Base-by-base conservation (phyloP, 1,140 invertebrate species). In the Zaprionus gabonicus region DNA sequence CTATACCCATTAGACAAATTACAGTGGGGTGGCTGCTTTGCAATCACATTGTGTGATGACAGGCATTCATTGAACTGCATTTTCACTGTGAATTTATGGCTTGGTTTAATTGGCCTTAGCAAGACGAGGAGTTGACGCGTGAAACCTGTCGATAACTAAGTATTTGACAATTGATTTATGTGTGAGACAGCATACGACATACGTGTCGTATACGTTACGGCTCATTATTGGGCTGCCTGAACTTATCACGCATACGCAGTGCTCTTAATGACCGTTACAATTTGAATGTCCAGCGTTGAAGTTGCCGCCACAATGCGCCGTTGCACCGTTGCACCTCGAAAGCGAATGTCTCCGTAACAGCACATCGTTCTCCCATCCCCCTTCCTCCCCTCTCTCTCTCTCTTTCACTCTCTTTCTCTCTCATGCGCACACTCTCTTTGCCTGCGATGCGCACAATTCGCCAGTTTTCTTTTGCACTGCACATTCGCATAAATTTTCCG, bases 401-500 rank as follows among this genome's bases (percentile, higher is more conserved):
- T 31, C 44, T 57, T 20, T 20, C 20, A 20, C 20, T 20, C 20
- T 20, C 20, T 20, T n/a, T n/a, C 46, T 59, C 57, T 34, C 23
- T 23, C 23, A 1, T 23, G 23, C 23, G 23, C 17, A 7, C 17
- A n/a, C 20, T 58, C 10, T 59, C 20, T 28, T 17, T 41, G 25
- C 31, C 15, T 53, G 41, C 70, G 56, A 55, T 53, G 49, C 46
- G 63, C 62, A 38, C 70, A 71, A 71, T 71, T 70, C 67, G 56
- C 68, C 44, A 49, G 49, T 67, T 78, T 69, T 74, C 76, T 74
- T 86, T 70, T 36, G 68, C 55, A 28, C 62, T 46, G 51, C 59
- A 79, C 67, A 82, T 82, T 82, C 85, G 85, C 85, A 90, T 90
- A 90, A 85, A 90, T 91, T 91, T 87, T 91, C 80, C 87, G 87